These are phyloP conservation scores for Muraenolepis orangiensis DNA, from an alignment of 2,797 vertebrate genomes.

Conservation along the genomic window DNA sequence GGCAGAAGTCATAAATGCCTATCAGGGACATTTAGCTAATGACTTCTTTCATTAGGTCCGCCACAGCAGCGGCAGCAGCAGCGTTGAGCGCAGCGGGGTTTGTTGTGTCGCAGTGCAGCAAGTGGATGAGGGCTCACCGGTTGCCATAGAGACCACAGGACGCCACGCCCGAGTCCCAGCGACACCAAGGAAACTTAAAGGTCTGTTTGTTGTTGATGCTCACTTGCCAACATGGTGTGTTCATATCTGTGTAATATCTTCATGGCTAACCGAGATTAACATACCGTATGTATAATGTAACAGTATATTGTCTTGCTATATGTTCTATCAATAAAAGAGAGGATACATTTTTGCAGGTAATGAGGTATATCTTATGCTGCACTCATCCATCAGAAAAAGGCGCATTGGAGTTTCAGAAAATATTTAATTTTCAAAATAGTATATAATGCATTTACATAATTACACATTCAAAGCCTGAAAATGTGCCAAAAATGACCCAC, in stretches of 20 bases:
- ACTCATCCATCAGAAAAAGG: background rate
- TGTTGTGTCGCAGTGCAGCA: conserved; percentile 86
- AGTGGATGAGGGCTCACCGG: conserved; percentile 61
- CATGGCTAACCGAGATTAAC: background rate
- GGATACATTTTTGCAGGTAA: background rate
- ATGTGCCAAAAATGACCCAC: conserved; percentile 31
- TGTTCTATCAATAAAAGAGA: background rate
- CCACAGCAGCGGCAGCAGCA: conserved; percentile 15
- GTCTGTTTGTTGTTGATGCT: background rate
- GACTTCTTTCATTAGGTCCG: background rate
- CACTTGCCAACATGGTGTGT: background rate
- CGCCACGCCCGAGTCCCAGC: background rate
- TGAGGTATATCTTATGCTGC: background rate
- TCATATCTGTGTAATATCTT: background rate
- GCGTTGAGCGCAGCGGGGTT: conserved; percentile 16
- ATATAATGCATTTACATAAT: conserved; percentile 59
- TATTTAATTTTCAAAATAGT: conserved; percentile 69
- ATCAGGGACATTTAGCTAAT: background rate
- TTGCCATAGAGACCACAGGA: conserved; percentile 71
- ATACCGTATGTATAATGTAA: background rate
- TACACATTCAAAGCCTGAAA: conserved; percentile 20
- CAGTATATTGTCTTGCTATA: background rate
- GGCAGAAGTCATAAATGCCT: background rate
- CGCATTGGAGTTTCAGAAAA: conserved; percentile 28
- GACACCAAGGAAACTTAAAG: background rate